phyloP scores from a whole-genome alignment of 1,140 invertebrate genomes.

The Diorhabda elongata region DNA sequence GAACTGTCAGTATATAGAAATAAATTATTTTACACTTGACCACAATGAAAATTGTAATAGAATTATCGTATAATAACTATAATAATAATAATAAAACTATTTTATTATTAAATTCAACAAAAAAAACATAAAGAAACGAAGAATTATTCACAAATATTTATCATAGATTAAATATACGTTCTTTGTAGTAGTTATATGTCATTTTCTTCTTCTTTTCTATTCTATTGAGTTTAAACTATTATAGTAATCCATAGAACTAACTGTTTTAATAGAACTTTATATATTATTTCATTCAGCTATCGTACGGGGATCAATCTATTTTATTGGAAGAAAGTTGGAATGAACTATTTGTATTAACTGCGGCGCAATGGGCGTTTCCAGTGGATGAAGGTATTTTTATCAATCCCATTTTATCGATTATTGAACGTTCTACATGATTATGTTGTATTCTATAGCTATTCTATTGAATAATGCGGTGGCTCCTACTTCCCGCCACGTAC shows the following conservation, averaged over 20 bases:
- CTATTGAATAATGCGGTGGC: slow-evolving; percentile 45
- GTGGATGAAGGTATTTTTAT: slow-evolving; percentile 62
- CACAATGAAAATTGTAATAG: too few relatives aligned
- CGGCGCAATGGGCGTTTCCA: slow-evolving; percentile 72
- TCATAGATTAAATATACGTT: too few relatives aligned
- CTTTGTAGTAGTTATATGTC: neutral
- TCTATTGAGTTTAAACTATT: too few relatives aligned
- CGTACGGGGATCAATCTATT: slow-evolving; percentile 64
- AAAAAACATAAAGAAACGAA: too few relatives aligned
- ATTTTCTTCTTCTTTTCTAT: neutral
- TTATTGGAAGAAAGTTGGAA: slow-evolving; percentile 77
- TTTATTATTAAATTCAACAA: too few relatives aligned
- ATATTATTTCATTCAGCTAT: slow-evolving; percentile 50
- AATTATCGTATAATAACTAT: too few relatives aligned
- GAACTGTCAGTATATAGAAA: too few relatives aligned
- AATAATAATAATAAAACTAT: too few relatives aligned
- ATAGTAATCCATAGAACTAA: too few relatives aligned
- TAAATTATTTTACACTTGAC: too few relatives aligned
- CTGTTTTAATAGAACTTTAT: too few relatives aligned
- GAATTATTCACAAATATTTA: too few relatives aligned
- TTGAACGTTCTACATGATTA: neutral
- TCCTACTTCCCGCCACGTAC: slow-evolving; percentile 41
- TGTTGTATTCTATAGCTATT: slow-evolving; percentile 33
- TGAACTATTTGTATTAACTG: slow-evolving; percentile 78
- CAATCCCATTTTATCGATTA: neutral